Evolutionary conservation across 2,888 invertebrate species (phyloP), one percentile per base, ranked within the genome.

Genomic region (Globia sparganii): DNA sequence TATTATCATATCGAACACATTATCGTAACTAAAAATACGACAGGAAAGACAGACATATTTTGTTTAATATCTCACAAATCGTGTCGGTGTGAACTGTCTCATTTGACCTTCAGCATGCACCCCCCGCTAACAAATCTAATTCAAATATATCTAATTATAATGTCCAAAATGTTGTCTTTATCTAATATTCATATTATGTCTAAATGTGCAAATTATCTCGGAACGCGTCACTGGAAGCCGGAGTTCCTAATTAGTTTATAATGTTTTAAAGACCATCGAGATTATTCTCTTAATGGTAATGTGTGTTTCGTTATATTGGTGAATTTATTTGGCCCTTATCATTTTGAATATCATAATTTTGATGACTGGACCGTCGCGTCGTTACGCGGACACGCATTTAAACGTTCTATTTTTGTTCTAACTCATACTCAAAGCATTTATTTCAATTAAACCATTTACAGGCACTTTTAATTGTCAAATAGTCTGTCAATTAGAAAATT

Each of bases 1-100:
- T 73, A 78, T 83, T 80, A 68, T 37, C 78, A 81, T 87, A 79
- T 80, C 69, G 28, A 71, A 76, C 81, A 21, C 81, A 85, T 79
- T 79, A 81, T 81, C 79, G 74, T 85, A 85, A 80, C 72, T 80
- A 74, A 80, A 73, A 31, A 58, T 49, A 18, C 43, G 61, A 81
- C 58, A 53, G 53, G 53, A 53, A 25, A 53, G 56, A 81, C 68
- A 76, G 49, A 66, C n/a, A 72, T 67, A 46, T 73, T 67, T 75
- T 53, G 75, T 59, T 73, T 56, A 67, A 72, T 66, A 67, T 76
- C 37, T 49, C 58, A 69, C 78, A 77, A 78, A 77, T 75, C 37
- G 58, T 71, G 49, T 64, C 37, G 43, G n/a, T 49, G 28, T 18
- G n/a, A 72, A 73, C 53, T 67, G 56, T 59, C 34, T 21, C 15